Percentiles rank a stretch among this genome's conserved stretches.
Conservation (phyloP, 2,113 vertebrate species). For the Tragelaphus imberbis region DNA sequence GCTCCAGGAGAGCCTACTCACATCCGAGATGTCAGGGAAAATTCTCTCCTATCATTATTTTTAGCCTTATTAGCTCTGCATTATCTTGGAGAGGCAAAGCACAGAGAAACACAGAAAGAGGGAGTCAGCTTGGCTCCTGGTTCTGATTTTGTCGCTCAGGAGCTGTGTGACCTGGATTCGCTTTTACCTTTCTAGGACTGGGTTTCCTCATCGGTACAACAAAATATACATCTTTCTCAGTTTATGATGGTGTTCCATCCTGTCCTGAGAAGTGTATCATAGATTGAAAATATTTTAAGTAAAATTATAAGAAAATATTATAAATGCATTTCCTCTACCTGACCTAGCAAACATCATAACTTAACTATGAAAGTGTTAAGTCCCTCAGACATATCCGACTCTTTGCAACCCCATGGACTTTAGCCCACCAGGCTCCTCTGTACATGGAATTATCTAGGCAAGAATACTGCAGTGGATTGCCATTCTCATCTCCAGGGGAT, state of each 20-base stretch:
- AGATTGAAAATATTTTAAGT: background rate
- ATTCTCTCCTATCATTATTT: background rate
- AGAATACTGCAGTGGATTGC: background rate
- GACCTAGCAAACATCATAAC: background rate
- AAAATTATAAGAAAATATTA: background rate
- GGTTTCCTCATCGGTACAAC: background rate
- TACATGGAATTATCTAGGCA: background rate
- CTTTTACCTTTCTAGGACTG: background rate
- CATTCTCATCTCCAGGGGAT: background rate
- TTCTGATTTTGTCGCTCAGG: background rate
- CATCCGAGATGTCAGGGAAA: background rate
- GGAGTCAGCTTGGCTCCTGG: background rate
- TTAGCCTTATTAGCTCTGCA: background rate
- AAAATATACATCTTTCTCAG: background rate
- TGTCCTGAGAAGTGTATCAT: background rate
- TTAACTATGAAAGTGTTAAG: background rate
- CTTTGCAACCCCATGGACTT: background rate
- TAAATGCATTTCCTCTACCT: background rate
- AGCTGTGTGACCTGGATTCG: background rate
- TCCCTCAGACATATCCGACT: accelerated
- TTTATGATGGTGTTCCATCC: background rate
- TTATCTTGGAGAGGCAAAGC: background rate
- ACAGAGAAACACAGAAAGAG: background rate
- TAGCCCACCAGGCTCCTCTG: background rate
- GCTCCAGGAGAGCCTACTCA: background rate